A percentile compares a stretch with the other conserved stretches of the same genome.
phyloP scores from a whole-genome alignment of 2,797 vertebrate species.

The Furcifer pardalis region DNA sequence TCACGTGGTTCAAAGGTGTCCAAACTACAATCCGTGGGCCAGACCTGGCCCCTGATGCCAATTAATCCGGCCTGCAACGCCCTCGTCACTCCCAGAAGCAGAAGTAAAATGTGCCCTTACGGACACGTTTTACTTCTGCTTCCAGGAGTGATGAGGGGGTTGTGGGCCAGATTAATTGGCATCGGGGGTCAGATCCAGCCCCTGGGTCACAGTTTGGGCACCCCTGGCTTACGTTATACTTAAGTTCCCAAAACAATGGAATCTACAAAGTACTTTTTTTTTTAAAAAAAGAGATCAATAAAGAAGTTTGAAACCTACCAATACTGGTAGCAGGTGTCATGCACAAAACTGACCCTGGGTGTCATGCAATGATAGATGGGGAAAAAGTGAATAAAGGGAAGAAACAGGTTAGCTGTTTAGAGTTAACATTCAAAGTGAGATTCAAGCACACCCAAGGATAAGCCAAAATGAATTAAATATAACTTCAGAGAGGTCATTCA shows the following conservation, averaged over 20 bases:
- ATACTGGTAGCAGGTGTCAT: slow-evolving; percentile 97
- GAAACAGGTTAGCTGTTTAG: slow-evolving; percentile 87
- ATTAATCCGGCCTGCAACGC: no score
- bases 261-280: slow-evolving; percentile 71
- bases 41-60: no score
- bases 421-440: slow-evolving; percentile 84
- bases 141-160: no score
- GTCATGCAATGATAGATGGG: slow-evolving; percentile 85
- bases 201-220: no score
- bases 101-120: no score
- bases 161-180: no score
- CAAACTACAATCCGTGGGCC: no score
- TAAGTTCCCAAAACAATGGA: slow-evolving; percentile 74
- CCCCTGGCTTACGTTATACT: slow-evolving; percentile 65
- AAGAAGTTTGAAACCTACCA: slow-evolving; percentile 92
- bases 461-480: slow-evolving; percentile 78
- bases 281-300: slow-evolving; percentile 78
- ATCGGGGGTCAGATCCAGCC: no score
- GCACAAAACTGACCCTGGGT: slow-evolving; percentile 98
- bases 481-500: slow-evolving; percentile 75
- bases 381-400: slow-evolving; percentile 87
- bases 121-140: no score
- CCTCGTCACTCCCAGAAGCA: no score
- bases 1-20: no score
- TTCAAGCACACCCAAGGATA: slow-evolving; percentile 80